Evolutionary conservation across 1,140 invertebrate genomes (phyloP).

Genomic region (Diploscapter pachys): DNA sequence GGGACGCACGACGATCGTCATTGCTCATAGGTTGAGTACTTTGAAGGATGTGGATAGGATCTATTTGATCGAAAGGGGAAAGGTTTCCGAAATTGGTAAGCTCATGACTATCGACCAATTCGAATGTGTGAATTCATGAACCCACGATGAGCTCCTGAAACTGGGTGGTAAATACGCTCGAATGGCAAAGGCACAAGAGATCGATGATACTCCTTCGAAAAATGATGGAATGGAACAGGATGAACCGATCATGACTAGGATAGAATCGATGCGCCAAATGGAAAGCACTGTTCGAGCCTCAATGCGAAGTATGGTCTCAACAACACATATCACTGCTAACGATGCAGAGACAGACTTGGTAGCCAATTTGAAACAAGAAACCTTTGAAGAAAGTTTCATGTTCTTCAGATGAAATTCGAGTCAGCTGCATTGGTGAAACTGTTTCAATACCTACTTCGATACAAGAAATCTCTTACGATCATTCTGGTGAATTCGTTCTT

Average conservation of each 20-base stretch:
- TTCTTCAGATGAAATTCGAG: too few relatives aligned
- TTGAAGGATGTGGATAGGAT: slow-evolving; percentile 93
- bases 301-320: too few relatives aligned
- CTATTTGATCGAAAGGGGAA: slow-evolving; percentile 79
- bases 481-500: too few relatives aligned
- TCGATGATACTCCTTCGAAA: not conserved
- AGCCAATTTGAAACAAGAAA: too few relatives aligned
- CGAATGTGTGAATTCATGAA: slow-evolving; percentile 3
- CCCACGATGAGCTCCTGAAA: slow-evolving; percentile 8
- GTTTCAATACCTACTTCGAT: too few relatives aligned
- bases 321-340: too few relatives aligned
- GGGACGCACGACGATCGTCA: slow-evolving; percentile 81
- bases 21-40: slow-evolving; percentile 90
- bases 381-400: too few relatives aligned
- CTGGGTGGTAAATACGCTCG: slow-evolving; percentile 56
- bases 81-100: slow-evolving; percentile 73
- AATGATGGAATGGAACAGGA: not conserved
- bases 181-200: slow-evolving; percentile 59
- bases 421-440: too few relatives aligned
- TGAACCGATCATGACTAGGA: not conserved
- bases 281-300: too few relatives aligned
- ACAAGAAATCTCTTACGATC: too few relatives aligned
- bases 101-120: slow-evolving; percentile 8
- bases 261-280: not conserved
- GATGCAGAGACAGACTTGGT: too few relatives aligned